These are phyloP conservation scores for Patella ulyssiponensis DNA, from an alignment of 2,888 invertebrate genomes.

Conservation along the genomic window DNA sequence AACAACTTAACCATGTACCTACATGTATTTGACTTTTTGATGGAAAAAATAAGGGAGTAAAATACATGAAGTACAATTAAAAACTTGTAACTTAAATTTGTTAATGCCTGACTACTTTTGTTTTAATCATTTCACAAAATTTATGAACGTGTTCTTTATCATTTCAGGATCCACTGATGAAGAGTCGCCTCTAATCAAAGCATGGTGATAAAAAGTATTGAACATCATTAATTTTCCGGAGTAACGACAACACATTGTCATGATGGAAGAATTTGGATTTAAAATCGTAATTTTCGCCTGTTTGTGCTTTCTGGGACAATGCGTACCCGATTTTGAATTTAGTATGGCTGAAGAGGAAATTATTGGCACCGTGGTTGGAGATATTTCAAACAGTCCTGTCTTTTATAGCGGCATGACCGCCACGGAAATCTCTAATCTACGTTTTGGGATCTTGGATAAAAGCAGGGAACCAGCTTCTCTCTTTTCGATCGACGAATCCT, in stretches of 20 bases:
- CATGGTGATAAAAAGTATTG: too few species aligned
- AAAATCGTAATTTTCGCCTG: not conserved
- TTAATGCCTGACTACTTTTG: too few species aligned
- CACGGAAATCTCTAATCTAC: slow-evolving; percentile 47
- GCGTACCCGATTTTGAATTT: slow-evolving; percentile 33
- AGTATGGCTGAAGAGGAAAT: slow-evolving; percentile 45
- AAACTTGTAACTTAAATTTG: too few species aligned
- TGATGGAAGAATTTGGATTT: not conserved
- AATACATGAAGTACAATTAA: too few species aligned
- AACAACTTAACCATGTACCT: too few species aligned
- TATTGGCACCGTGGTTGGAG: slow-evolving; percentile 44
- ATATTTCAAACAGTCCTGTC: slow-evolving; percentile 45
- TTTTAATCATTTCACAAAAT: too few species aligned
- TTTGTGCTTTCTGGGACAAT: not conserved
- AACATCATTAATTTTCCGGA: too few species aligned
- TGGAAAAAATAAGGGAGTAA: too few species aligned
- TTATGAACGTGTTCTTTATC: too few species aligned
- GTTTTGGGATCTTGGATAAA: slow-evolving; percentile 51
- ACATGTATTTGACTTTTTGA: too few species aligned
- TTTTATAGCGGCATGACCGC: slow-evolving; percentile 43
- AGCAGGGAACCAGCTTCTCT: slow-evolving; percentile 46
- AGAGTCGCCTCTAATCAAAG: too few species aligned
- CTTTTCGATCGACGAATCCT: slow-evolving; percentile 46
- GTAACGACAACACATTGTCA: not conserved
- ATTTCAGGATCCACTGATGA: too few species aligned